These are phyloP conservation scores for Myotis yumanensis DNA, from an alignment of 2,113 vertebrate genomes.

Conservation along the genomic window DNA sequence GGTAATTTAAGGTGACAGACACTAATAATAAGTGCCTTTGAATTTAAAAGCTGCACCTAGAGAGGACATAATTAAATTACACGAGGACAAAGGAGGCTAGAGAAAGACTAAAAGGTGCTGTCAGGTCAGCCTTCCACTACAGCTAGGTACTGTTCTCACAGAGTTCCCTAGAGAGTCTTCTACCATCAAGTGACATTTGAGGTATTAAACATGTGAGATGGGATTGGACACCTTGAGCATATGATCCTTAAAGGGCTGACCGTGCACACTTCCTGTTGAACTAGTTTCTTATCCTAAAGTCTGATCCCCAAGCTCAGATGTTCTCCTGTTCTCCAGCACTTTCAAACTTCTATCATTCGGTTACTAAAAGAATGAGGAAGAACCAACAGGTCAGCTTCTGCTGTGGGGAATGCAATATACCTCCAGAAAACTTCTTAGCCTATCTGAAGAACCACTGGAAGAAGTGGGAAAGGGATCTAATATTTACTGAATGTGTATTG, in stretches of 20 bases:
- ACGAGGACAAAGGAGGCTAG: constrained; percentile 71
- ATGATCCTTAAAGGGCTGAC: constrained; percentile 69
- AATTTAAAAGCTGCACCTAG: constrained; percentile 76
- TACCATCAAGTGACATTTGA: constrained; percentile 70
- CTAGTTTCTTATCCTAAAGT: constrained; percentile 78
- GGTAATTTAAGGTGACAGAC: constrained; percentile 76
- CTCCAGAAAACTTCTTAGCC: constrained; percentile 31
- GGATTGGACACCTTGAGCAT: constrained; percentile 49
- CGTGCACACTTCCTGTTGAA: constrained; percentile 76
- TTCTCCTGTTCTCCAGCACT: constrained; percentile 51
- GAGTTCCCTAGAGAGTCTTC: constrained; percentile 48
- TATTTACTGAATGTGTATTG: neutral
- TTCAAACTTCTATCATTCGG: constrained; percentile 35
- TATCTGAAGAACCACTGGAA: neutral
- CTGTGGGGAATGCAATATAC: neutral
- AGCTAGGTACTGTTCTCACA: constrained; percentile 43
- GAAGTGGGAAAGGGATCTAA: neutral
- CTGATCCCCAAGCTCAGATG: constrained; percentile 67
- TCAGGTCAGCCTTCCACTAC: constrained; percentile 60
- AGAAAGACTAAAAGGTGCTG: constrained; percentile 50
- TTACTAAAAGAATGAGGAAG: constrained; percentile 53
- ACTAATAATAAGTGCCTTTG: constrained; percentile 61
- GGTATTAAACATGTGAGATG: constrained; percentile 61
- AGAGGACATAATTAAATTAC: constrained; percentile 79
- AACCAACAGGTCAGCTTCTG: constrained; percentile 21